A percentile compares a stretch with the other conserved stretches of the same genome.
These are phyloP conservation scores for Helarctos malayanus DNA, from an alignment of 2,797 vertebrate genomes.

Conservation along the genomic window DNA sequence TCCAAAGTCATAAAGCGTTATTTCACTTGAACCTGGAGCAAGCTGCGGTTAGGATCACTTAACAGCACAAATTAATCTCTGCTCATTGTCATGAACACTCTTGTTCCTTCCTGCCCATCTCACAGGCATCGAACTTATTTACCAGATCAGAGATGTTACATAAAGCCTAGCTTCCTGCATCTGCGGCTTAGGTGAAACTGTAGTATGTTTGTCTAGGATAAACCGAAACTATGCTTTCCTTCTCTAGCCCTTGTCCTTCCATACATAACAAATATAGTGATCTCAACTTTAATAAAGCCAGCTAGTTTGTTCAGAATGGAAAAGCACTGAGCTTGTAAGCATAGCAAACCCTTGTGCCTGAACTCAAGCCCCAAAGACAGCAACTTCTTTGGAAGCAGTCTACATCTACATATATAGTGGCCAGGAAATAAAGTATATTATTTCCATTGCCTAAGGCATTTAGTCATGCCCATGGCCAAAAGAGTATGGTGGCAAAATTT, in stretches of 20 bases:
- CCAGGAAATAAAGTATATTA: conserved; percentile 6
- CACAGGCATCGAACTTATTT: conserved; percentile 54
- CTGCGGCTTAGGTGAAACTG: conserved; percentile 54
- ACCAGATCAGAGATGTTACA: conserved; percentile 55
- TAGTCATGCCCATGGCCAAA: not conserved
- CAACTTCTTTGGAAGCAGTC: conserved; percentile 31
- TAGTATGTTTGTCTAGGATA: conserved; percentile 56
- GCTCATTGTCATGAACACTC: conserved; percentile 26
- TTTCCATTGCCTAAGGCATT: conserved; percentile 29
- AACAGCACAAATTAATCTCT: conserved; percentile 16
- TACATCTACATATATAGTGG: not conserved
- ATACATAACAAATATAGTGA: conserved; percentile 60
- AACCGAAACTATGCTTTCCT: conserved; percentile 58
- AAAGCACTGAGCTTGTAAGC: conserved; percentile 17
- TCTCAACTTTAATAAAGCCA: conserved; percentile 59
- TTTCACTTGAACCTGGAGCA: conserved; percentile 19
- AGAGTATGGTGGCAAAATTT: not conserved
- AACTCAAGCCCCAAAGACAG: conserved; percentile 35
- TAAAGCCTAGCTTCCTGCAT: conserved; percentile 65
- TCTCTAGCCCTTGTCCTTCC: conserved; percentile 1
- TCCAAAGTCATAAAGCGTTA: conserved; percentile 11
- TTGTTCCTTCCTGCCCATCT: conserved; percentile 53
- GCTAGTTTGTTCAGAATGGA: conserved; percentile 40
- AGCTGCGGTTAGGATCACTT: not conserved
- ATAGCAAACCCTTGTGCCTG: conserved; percentile 42